These are phyloP conservation scores for Sardinella longiceps DNA, from an alignment of 2,797 vertebrate genomes.

Conservation along the genomic window DNA sequence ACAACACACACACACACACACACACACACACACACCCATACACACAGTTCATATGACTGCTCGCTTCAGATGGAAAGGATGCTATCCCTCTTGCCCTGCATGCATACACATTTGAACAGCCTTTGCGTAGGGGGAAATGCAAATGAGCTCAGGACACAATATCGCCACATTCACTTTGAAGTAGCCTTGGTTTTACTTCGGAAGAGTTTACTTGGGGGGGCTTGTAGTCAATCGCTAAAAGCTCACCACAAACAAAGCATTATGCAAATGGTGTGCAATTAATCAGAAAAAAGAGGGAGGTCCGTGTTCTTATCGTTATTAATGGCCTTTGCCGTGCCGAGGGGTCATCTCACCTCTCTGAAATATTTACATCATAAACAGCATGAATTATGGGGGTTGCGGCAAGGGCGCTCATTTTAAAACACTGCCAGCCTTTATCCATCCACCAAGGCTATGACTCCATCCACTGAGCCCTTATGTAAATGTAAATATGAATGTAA, in stretches of 20 bases:
- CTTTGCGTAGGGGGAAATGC: conserved; percentile 37
- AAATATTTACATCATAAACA: conserved; percentile 78
- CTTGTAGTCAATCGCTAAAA: conserved; percentile 65
- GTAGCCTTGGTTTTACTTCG: conserved; percentile 63
- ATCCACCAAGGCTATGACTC: conserved; percentile 34
- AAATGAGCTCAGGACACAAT: conserved; percentile 37
- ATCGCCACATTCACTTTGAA: conserved; percentile 60
- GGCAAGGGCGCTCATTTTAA: conserved; percentile 65
- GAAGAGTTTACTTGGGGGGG: conserved; percentile 48
- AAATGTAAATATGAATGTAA: conserved; percentile 22
- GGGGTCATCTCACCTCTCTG: conserved; percentile 71
- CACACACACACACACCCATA: background rate
- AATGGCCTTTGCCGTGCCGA: conserved; percentile 69
- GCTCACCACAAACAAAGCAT: conserved; percentile 72
- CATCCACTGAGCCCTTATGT: background rate
- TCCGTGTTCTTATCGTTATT: conserved; percentile 73
- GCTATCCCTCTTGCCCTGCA: conserved; percentile 27
- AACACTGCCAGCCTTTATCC: conserved; percentile 66
- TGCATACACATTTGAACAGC: conserved; percentile 29
- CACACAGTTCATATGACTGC: background rate
- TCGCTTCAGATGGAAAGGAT: background rate
- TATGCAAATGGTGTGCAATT: conserved; percentile 71
- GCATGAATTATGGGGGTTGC: conserved; percentile 71
- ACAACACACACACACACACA: conserved; percentile 30
- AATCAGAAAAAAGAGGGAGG: conserved; percentile 65